phyloP scores from a whole-genome alignment of 35 echinoderm and acorn worm species.

The Patiria miniata region DNA sequence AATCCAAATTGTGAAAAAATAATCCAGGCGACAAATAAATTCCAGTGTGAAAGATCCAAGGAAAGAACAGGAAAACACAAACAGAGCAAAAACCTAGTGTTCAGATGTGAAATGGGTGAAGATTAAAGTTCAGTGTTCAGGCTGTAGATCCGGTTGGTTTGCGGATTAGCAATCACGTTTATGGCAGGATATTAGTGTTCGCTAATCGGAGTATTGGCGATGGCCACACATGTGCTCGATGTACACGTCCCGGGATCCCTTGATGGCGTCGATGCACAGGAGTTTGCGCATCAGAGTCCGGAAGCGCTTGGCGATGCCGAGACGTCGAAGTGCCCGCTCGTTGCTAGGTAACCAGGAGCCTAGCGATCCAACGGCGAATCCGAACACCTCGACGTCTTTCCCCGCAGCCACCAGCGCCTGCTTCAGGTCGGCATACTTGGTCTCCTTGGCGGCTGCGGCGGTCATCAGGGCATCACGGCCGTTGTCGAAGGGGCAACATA shows the following conservation, averaged over 20 bases:
- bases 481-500: neutral
- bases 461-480: neutral
- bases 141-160: too few relatives aligned
- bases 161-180: too few relatives aligned
- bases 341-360: neutral
- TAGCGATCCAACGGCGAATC: slow-evolving; percentile 14
- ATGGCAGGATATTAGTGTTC: too few relatives aligned
- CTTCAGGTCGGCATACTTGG: slow-evolving; percentile 4
- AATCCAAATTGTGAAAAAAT: too few relatives aligned
- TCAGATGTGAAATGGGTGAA: too few relatives aligned
- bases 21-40: too few relatives aligned
- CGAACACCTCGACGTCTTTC: neutral
- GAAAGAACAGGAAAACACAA: too few relatives aligned
- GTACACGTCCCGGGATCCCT: neutral
- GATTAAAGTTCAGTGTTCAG: too few relatives aligned
- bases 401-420: neutral
- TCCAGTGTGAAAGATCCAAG: too few relatives aligned
- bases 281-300: neutral
- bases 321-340: neutral
- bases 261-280: too few relatives aligned
- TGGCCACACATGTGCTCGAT: neutral
- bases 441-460: too few relatives aligned
- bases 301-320: slow-evolving; percentile 14
- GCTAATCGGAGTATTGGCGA: neutral
- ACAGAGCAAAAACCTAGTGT: too few relatives aligned